Evolutionary conservation across 1,140 invertebrate species (phyloP).

Genomic region (Tyrophagus putrescentiae): DNA sequence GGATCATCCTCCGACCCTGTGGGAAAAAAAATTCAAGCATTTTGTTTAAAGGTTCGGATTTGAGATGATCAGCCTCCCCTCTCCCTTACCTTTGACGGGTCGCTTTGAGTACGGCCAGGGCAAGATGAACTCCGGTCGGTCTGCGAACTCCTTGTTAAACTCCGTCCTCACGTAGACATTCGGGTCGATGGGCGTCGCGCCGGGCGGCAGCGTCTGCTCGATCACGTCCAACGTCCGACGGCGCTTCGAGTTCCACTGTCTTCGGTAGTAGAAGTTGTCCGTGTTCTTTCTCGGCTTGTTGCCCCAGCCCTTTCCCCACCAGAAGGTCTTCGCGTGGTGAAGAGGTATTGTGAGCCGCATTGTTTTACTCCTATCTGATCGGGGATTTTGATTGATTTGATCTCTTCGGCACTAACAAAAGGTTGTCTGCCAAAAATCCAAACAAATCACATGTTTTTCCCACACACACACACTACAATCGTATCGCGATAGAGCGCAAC

Average conservation of each 20-base stretch:
- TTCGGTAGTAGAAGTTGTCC: background rate
- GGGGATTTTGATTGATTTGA: too few species aligned
- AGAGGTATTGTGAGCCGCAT: constrained; percentile 8
- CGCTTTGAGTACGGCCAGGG: constrained; percentile 17
- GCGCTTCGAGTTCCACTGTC: constrained; percentile 15
- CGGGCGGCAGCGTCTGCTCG: constrained; percentile 13
- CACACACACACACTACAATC: too few species aligned
- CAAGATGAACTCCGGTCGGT: background rate
- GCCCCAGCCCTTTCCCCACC: constrained; percentile 19
- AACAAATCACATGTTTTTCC: too few species aligned
- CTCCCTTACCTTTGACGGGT: constrained; percentile 15
- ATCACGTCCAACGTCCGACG: background rate
- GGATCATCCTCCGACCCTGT: constrained; percentile 18
- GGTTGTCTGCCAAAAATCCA: too few species aligned
- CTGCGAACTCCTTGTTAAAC: background rate
- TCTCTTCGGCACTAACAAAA: too few species aligned
- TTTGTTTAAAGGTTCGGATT: background rate
- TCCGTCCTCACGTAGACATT: background rate
- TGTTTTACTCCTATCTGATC: too few species aligned
- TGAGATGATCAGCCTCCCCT: background rate
- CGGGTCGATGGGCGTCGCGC: background rate
- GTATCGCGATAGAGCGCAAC: too few species aligned
- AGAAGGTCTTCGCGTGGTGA: constrained; percentile 4
- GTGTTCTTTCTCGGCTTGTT: constrained; percentile 9
- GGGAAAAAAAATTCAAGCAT: background rate